Evolutionary conservation across 2,888 invertebrate species (phyloP), one percentile per base, ranked within the genome.

Genomic region (Gymnoscelis rufifasciata): DNA sequence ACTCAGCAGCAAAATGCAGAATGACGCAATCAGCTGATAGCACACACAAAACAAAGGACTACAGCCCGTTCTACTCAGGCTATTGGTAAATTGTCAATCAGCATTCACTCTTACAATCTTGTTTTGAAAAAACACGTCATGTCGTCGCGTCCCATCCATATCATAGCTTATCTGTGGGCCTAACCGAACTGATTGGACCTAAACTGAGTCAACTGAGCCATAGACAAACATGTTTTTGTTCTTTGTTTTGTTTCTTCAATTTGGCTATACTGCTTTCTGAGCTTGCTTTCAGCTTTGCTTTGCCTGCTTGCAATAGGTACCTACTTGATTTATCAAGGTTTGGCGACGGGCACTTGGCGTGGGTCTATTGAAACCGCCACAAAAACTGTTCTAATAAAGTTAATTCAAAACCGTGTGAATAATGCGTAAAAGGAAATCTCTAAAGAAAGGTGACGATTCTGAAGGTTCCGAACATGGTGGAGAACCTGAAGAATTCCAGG

Each of bases 1-100:
- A 33, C 14, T 3, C 14, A 14, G 3, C 30, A 43, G 28, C 26
- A 38, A 24, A 71, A 72, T 68, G 68, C 72, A 78, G 74, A 27
- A 33, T 88, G 88, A 88, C 88, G 88, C 83, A 88, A 87, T 84
- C 88, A 87, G 87, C 88, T 88, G 88, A 75, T 35, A 19, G n/a
- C 33, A 10, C 8, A 50, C 6, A 7, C 19, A 50, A 54, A 43
- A 46, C 51, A 44, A 41, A 31, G 4, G 10, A 15, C 7, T 13
- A 30, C 12, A 12, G 31, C 8, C 2, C 26, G 26, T 7, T 6
- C 7, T 26, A 26, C n/a, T n/a, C n/a, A n/a, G n/a, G n/a, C n/a
- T n/a, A n/a, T n/a, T n/a, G n/a, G n/a, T n/a, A n/a, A n/a, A n/a
- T n/a, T n/a, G n/a, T n/a, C n/a, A n/a, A n/a, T n/a, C n/a, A n/a